phyloP scores from a whole-genome alignment of 2,888 invertebrate species.

The Norana najaformis region DNA sequence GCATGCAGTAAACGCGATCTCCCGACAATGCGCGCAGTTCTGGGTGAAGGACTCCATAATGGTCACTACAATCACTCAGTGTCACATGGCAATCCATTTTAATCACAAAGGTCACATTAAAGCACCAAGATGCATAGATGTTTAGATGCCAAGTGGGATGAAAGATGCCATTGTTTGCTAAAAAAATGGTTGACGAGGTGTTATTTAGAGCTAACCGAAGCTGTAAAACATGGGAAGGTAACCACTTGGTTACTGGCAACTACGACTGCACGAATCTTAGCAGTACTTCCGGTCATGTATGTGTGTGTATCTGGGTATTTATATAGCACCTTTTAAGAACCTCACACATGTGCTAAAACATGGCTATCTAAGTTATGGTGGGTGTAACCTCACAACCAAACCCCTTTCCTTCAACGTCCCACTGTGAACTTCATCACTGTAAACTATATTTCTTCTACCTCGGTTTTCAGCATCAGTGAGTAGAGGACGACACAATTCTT shows the following conservation, averaged over 20 bases:
- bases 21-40: not conserved
- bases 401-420: no score
- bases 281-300: not conserved
- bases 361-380: no score
- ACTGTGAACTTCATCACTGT: no score
- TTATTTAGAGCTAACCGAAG: not conserved
- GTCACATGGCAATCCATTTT: not conserved
- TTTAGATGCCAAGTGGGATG: not conserved
- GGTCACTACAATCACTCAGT: no score
- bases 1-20: not conserved
- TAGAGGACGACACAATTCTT: not conserved
- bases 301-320: no score
- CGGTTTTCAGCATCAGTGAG: no score
- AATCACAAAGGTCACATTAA: no score
- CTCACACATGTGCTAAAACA: no score
- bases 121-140: no score
- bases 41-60: not conserved
- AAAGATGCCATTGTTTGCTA: not conserved
- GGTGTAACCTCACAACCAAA: no score
- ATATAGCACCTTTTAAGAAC: no score
- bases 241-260: not conserved
- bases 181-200: not conserved
- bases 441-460: no score
- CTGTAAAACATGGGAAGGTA: not conserved
- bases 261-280: not conserved